Conservation (phyloP, 1,140 invertebrate species). For the Bombus pascuorum region DNA sequence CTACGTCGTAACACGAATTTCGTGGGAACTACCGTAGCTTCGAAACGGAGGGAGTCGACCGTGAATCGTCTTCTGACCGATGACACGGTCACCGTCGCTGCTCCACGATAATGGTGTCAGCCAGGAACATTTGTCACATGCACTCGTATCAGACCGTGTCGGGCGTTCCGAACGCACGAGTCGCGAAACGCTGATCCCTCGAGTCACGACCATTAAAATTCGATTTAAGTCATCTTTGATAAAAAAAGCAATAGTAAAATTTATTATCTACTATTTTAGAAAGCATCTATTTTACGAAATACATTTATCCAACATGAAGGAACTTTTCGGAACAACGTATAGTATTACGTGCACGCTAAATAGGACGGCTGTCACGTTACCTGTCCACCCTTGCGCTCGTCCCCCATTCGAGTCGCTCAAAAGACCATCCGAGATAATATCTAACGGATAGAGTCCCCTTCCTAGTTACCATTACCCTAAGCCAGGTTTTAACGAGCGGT, state of each 20-base stretch:
- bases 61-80: constrained; percentile 41
- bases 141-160: constrained; percentile 21
- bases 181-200: background rate
- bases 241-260: background rate
- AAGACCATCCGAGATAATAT: constrained; percentile 25
- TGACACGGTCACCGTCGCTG: constrained; percentile 30
- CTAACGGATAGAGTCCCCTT: constrained; percentile 32
- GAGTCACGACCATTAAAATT: background rate
- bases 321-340: background rate
- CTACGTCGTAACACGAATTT: constrained; percentile 47
- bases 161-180: background rate
- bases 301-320: background rate
- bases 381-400: background rate
- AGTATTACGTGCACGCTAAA: background rate
- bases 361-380: constrained; percentile 3
- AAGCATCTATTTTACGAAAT: background rate
- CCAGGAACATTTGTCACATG: constrained; percentile 54
- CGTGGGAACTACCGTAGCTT: constrained; percentile 52
- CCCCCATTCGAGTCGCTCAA: constrained; percentile 10
- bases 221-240: background rate
- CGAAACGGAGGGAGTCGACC: constrained; percentile 20
- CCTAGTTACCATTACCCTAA: constrained; percentile 11
- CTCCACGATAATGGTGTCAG: constrained; percentile 52
- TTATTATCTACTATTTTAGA: background rate
- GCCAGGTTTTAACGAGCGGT: constrained; percentile 30